Evolutionary conservation across 2,888 invertebrate genomes (phyloP).

Genomic region (Fragum whitleyi): DNA sequence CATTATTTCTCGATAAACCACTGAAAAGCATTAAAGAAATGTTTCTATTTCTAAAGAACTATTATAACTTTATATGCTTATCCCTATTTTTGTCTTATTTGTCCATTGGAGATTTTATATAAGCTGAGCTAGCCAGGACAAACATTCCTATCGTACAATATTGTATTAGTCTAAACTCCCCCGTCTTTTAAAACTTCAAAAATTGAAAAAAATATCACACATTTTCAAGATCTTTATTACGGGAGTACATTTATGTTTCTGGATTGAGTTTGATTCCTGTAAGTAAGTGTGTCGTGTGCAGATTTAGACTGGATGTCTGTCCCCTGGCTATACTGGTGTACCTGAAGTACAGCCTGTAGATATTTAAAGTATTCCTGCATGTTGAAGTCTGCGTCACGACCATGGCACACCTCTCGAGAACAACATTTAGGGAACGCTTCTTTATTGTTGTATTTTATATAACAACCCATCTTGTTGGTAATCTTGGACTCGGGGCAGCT

Average conservation of each 20-base stretch:
- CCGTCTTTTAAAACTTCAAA: too few relatives aligned
- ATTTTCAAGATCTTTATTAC: neutral
- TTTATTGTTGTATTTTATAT: slow-evolving; percentile 34
- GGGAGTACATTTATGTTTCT: slow-evolving; percentile 5
- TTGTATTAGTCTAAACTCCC: too few relatives aligned
- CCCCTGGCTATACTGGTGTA: slow-evolving; percentile 9
- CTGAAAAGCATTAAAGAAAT: too few relatives aligned
- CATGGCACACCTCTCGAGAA: slow-evolving; percentile 41
- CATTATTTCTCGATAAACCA: too few relatives aligned
- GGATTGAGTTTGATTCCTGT: neutral
- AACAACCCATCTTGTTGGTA: slow-evolving; percentile 45
- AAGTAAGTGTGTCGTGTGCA: neutral
- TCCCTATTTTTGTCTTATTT: too few relatives aligned
- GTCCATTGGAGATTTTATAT: too few relatives aligned
- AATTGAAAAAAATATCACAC: too few relatives aligned
- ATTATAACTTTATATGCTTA: too few relatives aligned
- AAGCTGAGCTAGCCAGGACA: too few relatives aligned
- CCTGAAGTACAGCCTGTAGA: slow-evolving; percentile 26
- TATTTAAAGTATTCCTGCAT: slow-evolving; percentile 46
- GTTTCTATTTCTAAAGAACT: too few relatives aligned
- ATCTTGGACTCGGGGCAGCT: slow-evolving; percentile 28
- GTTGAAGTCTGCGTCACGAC: slow-evolving; percentile 29
- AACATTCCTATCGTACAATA: too few relatives aligned
- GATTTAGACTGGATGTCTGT: neutral
- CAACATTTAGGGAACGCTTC: slow-evolving; percentile 45